A percentile compares a stretch with the other conserved stretches of the same genome.
Evolutionary conservation across 2,888 invertebrate species (phyloP).

Genomic region (Pasiphila rectangulata): DNA sequence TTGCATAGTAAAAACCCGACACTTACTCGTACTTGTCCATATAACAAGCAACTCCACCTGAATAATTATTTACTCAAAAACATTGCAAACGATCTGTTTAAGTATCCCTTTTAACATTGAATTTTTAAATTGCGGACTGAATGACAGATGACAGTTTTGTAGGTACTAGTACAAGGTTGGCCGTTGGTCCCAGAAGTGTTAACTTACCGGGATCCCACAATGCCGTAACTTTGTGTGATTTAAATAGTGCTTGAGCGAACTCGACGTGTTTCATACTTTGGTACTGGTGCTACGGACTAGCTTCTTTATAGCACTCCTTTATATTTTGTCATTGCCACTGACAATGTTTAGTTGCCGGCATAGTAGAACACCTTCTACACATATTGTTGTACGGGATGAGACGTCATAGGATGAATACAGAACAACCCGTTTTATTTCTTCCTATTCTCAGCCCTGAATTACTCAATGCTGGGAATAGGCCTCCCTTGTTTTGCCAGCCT

Average conservation of each 20-base stretch:
- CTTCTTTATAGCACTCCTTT: not conserved
- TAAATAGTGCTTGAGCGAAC: slow-evolving; percentile 5
- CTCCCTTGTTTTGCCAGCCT: no score
- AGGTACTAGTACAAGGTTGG: slow-evolving; percentile 7
- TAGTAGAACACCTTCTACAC: no score
- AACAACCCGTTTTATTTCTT: no score
- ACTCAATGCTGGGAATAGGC: no score
- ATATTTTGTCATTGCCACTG: no score
- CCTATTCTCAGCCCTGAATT: no score
- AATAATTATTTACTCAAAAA: not conserved
- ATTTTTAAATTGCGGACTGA: slow-evolving; percentile 3
- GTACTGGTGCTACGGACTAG: not conserved
- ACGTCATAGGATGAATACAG: no score
- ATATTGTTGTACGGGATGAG: no score
- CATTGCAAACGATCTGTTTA: not conserved
- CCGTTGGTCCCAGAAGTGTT: slow-evolving; percentile 8
- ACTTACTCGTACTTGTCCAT: no score
- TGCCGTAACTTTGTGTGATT: slow-evolving; percentile 9
- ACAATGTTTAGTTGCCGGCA: no score
- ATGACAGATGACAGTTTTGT: slow-evolving; percentile 12
- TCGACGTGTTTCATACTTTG: slow-evolving; percentile 10
- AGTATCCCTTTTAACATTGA: not conserved
- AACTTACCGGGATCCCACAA: slow-evolving; percentile 3
- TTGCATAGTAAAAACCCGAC: no score
- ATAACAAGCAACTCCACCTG: no score